Evolutionary conservation across 2,113 vertebrate genomes (phyloP).

Genomic region (Nothobranchius furzeri): DNA sequence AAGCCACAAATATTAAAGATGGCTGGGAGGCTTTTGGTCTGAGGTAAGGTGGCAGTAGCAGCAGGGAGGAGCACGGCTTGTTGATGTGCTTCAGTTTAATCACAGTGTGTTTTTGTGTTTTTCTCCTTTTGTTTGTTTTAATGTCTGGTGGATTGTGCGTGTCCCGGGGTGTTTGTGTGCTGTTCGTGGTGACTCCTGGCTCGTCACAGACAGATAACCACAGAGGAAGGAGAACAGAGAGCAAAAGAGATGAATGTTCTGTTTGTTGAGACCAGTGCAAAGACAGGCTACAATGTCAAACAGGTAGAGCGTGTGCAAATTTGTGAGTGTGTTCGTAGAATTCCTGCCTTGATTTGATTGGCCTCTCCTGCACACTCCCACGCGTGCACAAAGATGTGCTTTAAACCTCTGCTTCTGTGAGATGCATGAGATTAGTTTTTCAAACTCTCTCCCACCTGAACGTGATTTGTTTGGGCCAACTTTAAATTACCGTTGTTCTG

Average conservation of each 20-base stretch:
- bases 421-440: conserved; percentile 37
- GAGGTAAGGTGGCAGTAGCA: conserved; percentile 44
- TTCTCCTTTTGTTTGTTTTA: conserved; percentile 25
- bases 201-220: conserved; percentile 79
- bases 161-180: conserved; percentile 44
- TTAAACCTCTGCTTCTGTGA: conserved; percentile 27
- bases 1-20: no score
- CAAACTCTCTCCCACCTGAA: conserved; percentile 48
- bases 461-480: background rate
- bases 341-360: conserved; percentile 42
- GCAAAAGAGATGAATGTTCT: conserved; percentile 83
- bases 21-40: conserved; percentile 28
- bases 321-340: conserved; percentile 32
- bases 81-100: conserved; percentile 51
- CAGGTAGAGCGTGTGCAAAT: conserved; percentile 73
- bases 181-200: conserved; percentile 23
- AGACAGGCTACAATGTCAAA: conserved; percentile 82
- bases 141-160: conserved; percentile 48
- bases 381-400: conserved; percentile 24
- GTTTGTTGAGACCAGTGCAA: conserved; percentile 83
- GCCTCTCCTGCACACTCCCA: conserved; percentile 45
- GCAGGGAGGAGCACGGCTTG: conserved; percentile 64
- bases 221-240: conserved; percentile 79
- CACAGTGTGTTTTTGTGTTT: conserved; percentile 46
- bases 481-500: conserved; percentile 3